Percentiles rank a stretch among this genome's conserved stretches.
Conservation (phyloP, 2,888 invertebrate genomes). For the Lucinisca nassula region DNA sequence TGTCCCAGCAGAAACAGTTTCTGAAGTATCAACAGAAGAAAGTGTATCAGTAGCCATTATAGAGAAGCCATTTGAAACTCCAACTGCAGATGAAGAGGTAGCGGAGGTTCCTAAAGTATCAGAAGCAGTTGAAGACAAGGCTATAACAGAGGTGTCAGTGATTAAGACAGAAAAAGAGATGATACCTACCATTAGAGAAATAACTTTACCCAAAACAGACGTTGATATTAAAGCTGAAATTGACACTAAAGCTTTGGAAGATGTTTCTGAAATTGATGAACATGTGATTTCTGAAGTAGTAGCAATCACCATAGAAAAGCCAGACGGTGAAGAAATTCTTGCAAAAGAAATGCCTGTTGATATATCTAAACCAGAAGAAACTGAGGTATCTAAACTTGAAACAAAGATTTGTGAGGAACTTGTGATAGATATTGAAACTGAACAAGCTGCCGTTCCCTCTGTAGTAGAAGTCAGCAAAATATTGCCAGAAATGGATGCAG, state of each 20-base stretch:
- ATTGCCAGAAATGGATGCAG: neutral
- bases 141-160: neutral
- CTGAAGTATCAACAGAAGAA: neutral
- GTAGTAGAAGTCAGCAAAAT: neutral
- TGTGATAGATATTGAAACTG: neutral
- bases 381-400: neutral
- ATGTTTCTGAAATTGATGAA: neutral
- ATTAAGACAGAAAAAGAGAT: neutral
- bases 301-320: conserved; percentile 21
- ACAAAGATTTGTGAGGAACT: neutral
- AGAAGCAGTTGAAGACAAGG: neutral
- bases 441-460: neutral
- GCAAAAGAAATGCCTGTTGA: conserved; percentile 21
- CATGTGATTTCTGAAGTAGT: neutral
- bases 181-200: conserved; percentile 19
- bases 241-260: neutral
- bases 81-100: conserved; percentile 15
- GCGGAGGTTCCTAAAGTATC: neutral
- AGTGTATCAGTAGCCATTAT: neutral
- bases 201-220: neutral
- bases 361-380: conserved; percentile 22
- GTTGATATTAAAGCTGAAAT: conserved; percentile 22
- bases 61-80: conserved; percentile 8
- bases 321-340: neutral
- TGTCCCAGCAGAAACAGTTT: neutral